Base-by-base conservation (phyloP, 2,113 vertebrate genomes). In the Rhadina sibilatrix region DNA sequence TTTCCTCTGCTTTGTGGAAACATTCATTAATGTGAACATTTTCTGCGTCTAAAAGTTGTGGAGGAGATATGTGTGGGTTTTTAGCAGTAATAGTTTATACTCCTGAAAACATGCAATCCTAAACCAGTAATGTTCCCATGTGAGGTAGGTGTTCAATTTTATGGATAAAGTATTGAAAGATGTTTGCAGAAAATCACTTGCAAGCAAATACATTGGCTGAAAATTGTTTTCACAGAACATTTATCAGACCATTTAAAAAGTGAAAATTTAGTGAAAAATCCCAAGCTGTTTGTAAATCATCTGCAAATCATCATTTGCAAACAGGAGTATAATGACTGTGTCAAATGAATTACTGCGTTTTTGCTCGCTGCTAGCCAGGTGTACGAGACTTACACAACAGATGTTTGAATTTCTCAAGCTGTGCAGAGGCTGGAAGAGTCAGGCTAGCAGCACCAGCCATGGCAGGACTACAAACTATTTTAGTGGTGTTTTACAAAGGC, bases 261-360 rank as follows among this genome's bases (percentile, higher is more conserved):
- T 94, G 94, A 95, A 96, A 97, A 96, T 95, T 96, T 95, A 97
- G 83, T 96, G 95, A 96, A 97, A 97, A 96, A 95, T 92, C 93
- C 88, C 56, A 90, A 86, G 90, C 93, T 97, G 79, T 96, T 96
- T 96, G 82, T 96, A 97, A 97, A 96, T 94, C 92, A 96, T 95
- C 92, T 96, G 93, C 94, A 97, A 97, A 96, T 97, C 89, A 88
- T 93, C 92, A 94, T 97, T 96, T 96, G 79, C 93, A 94, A 97
- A 97, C 94, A 90, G 92, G 88, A 96, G 76, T 93, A 93, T 93
- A 94, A 96, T 77, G 82, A 80, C 82, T 94, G 76, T 94, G 87
- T 91, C 94, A 96, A 93, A 91, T 93, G 93, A 96, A 96, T 96
- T 96, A 94, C 83, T 86, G 70, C 7, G 1, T 86, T 95, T 95